Base-by-base conservation (phyloP, 1,140 invertebrate genomes). In the Drosophila teissieri region DNA sequence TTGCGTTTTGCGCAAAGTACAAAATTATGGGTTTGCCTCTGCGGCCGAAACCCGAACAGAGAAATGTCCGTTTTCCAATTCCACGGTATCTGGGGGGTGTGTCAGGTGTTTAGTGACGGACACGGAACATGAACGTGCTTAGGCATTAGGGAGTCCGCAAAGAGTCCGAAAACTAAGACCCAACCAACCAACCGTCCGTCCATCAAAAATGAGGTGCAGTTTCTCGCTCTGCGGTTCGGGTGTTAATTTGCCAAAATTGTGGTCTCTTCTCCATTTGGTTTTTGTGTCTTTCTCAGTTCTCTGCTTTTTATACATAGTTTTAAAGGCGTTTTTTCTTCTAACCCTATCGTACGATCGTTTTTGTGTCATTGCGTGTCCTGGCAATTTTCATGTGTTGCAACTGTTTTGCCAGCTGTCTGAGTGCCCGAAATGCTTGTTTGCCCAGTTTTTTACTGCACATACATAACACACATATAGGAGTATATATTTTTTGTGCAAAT, bases 221-320 rank as follows among this genome's bases (percentile, higher is more conserved):
- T 81, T 52, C 17, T 55, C 22, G 31, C 49, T 36, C 14, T 78
- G 48, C 51, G 73, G 65, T 73, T 67, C 62, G 61, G 69, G 84
- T 80, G 84, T 73, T 89, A 89, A 89, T 84, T 89, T 89, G 84
- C 68, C 85, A 80, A 89, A 70, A 84, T 80, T 84, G 84, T 57
- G 80, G 84, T 79, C 84, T 68, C 55, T 75, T 45, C 14, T 78
- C 22, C 8, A 11, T 49, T 58, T 42, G 22, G n/a, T 27, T 52
- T 52, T 62, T n/a, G 22, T 42, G 11, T 52, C 15, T 37, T 39
- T 62, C n/a, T 39, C 19, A 19, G 19, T 19, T 19, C 22, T 36
- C 3, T 6, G 19, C 6, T 52, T 40, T 55, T 31, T 40, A 53
- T 19, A 19, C 19, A 19, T 17, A 14, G 11, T 46, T 53, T 53